phyloP scores from a whole-genome alignment of 2,888 invertebrate genomes.

The Bombyx huttoni region DNA sequence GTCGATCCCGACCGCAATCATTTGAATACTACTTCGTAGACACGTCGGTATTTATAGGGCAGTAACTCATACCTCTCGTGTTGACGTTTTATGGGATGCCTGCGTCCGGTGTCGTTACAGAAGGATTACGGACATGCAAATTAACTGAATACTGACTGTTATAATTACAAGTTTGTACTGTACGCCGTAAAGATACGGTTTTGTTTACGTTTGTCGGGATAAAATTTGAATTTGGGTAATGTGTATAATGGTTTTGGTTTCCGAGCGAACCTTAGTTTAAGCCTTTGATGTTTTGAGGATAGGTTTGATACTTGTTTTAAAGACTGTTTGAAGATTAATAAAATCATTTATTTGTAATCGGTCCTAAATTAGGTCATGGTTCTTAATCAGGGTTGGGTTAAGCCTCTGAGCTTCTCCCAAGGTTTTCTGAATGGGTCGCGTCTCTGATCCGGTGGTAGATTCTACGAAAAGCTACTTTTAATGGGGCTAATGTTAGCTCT shows the following conservation, averaged over 20 bases:
- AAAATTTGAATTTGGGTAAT: conserved; percentile 13
- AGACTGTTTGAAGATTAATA: background rate
- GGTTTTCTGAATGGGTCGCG: too few relatives aligned
- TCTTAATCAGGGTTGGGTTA: too few relatives aligned
- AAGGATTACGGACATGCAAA: conserved; percentile 37
- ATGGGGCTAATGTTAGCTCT: too few relatives aligned
- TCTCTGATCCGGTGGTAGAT: too few relatives aligned
- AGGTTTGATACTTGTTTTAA: background rate
- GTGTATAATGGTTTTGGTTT: conserved; percentile 3
- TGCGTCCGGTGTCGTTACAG: conserved; percentile 39
- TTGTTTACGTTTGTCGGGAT: conserved; percentile 9
- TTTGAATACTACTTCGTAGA: conserved; percentile 57
- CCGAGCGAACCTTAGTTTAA: background rate
- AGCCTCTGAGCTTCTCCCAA: too few relatives aligned
- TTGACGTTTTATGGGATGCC: conserved; percentile 56
- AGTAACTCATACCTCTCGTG: conserved; percentile 50
- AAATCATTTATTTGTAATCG: too few relatives aligned
- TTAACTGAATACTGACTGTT: conserved; percentile 24
- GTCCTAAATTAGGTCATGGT: too few relatives aligned
- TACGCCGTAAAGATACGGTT: conserved; percentile 4
- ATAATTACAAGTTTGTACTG: conserved; percentile 18
- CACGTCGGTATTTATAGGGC: conserved; percentile 56
- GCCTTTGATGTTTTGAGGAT: background rate
- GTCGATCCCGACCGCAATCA: conserved; percentile 64
- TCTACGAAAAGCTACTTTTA: too few relatives aligned